Evolutionary conservation across 2,888 invertebrate genomes (phyloP), one percentile per base, ranked within the genome.

Genomic region (Leptinotarsa rubiginosa): DNA sequence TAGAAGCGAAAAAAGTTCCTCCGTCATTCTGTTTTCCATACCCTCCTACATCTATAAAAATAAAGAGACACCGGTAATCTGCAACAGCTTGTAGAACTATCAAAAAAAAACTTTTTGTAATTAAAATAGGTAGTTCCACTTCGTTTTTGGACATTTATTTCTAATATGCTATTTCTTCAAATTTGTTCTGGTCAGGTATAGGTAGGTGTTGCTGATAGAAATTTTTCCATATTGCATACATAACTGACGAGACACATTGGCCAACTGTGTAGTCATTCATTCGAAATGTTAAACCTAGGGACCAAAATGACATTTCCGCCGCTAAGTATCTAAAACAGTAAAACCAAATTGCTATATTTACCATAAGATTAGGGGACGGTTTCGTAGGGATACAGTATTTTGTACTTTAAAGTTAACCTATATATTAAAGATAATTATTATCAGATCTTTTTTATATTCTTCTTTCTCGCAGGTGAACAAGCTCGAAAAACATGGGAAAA

Each of bases 21-120:
- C 80, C 79, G 70, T 81, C 79, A 70, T 79, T 80, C 72, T 81
- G 80, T 66, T 81, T 81, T n/a, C 79, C 78, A 64, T 78, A 82
- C 12, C 77, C 81, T 64, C 81, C 78, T 54, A 81, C 77, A 47
- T 79, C 77, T 41, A 80, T 70, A 41, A 13, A 41, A 52, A 72
- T 70, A 59, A 77, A 75, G 47, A 66, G 72, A 25, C 25, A 25
- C 1, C 25, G 25, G 68, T 80, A 80, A 73, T 79, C 76, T 20
- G 59, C 74, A 13, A 80, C 70, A 12, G 69, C 79, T 64, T 74
- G 78, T 1, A 80, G 56, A 5, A 66, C 18, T 13, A 80, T 69
- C 15, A 76, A 2, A 79, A 70, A 73, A 79, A 73, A 72, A 74
- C 12, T 75, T 47, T 74, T 79, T 78, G 54, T 78, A 79, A 52